Conservation (phyloP, 1,140 invertebrate species). For the Platorchestia sp. region DNA sequence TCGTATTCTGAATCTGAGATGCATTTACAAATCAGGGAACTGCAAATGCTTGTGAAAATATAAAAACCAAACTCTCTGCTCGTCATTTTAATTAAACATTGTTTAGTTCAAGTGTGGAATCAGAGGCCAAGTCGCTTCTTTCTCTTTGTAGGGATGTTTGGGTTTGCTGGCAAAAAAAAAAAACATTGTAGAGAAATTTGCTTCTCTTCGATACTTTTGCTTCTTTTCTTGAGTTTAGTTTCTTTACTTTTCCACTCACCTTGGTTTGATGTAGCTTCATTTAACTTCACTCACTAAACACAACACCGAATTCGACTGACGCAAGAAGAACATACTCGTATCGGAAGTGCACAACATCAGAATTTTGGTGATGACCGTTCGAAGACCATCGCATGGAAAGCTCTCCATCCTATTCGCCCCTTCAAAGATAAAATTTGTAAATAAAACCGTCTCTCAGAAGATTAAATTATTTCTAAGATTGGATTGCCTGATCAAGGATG, state of each 20-base stretch:
- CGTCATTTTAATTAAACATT: neutral
- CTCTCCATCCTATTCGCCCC: neutral
- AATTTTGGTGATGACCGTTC: neutral
- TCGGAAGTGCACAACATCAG: neutral
- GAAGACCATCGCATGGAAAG: neutral
- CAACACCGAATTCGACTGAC: neutral
- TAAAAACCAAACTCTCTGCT: neutral
- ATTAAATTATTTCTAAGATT: neutral
- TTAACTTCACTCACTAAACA: neutral
- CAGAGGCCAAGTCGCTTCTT: too few relatives aligned
- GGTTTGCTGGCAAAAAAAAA: neutral
- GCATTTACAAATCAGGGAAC: neutral
- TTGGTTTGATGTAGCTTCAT: neutral
- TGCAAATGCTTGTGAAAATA: neutral
- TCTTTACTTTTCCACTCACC: neutral
- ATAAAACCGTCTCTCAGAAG: neutral
- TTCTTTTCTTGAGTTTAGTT: neutral
- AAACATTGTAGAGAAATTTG: neutral
- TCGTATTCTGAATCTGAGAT: neutral
- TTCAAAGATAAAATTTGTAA: neutral
- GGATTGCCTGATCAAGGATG: conserved; percentile 36
- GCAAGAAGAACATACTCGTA: neutral
- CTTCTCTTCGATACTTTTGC: neutral
- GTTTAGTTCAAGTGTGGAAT: too few relatives aligned
- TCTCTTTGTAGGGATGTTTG: too few relatives aligned